Evolutionary conservation across 2,797 vertebrate genomes (phyloP).

Genomic region (Sebastiscus albofasciatus): DNA sequence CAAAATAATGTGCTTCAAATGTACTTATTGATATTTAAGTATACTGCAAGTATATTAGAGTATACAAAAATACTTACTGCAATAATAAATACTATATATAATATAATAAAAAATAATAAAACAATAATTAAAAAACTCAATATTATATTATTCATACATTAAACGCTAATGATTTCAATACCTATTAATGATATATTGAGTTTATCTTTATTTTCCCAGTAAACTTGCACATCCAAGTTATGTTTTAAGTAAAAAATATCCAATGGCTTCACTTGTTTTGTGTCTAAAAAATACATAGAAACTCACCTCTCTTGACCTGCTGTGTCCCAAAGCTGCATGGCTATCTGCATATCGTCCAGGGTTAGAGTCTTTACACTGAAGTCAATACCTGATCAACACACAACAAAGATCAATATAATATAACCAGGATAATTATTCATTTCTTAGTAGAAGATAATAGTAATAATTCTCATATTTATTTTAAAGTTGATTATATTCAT

Average conservation of each 20-base stretch:
- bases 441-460: too few species aligned
- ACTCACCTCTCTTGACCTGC: constrained; percentile 93
- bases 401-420: not conserved
- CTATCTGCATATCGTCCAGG: constrained; percentile 87
- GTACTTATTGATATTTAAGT: not conserved
- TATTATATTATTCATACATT: not conserved
- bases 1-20: not conserved
- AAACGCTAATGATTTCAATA: not conserved
- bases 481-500: not conserved
- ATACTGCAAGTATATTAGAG: not conserved
- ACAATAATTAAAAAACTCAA: too few species aligned
- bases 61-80: not conserved
- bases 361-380: constrained; percentile 90
- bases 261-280: not conserved
- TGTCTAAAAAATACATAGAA: not conserved
- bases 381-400: constrained; percentile 86
- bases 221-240: not conserved
- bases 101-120: too few species aligned
- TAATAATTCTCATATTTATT: fast-evolving
- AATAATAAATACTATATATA: not conserved
- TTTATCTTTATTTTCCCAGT: not conserved
- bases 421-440: not conserved
- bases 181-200: not conserved
- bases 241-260: not conserved
- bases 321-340: constrained; percentile 95